Percentiles rank a stretch among this genome's conserved stretches.
phyloP scores from a whole-genome alignment of 2,113 vertebrate genomes.

The Verasper variegatus region DNA sequence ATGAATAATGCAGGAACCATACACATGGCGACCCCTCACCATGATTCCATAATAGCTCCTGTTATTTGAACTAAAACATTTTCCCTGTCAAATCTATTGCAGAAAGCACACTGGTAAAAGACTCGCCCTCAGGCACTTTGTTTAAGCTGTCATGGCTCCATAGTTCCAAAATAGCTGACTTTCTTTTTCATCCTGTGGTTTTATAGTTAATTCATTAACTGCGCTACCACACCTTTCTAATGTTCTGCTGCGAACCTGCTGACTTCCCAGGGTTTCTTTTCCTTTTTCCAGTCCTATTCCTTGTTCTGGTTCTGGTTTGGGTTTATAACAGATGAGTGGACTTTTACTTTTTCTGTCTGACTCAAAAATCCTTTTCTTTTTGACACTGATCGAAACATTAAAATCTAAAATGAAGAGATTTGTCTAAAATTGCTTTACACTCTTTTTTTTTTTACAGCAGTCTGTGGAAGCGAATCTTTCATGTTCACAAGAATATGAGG shows the following conservation, averaged over 20 bases:
- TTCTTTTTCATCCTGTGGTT: slow-evolving; percentile 82
- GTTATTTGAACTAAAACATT: slow-evolving; percentile 98
- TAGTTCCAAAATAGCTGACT: slow-evolving; percentile 88
- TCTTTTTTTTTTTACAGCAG: background rate
- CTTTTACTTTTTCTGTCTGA: slow-evolving; percentile 17
- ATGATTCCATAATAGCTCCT: slow-evolving; percentile 93
- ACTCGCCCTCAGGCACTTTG: slow-evolving; percentile 91
- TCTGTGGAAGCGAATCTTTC: slow-evolving; percentile 14
- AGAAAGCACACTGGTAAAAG: slow-evolving; percentile 88
- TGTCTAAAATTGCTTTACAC: background rate
- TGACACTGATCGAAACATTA: slow-evolving; percentile 3
- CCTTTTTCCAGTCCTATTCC: slow-evolving; percentile 38
- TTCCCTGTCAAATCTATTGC: slow-evolving; percentile 92
- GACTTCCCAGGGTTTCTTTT: slow-evolving; percentile 68
- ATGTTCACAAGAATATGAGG: slow-evolving; percentile 11
- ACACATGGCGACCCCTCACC: slow-evolving; percentile 84
- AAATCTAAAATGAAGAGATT: background rate
- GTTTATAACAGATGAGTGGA: background rate
- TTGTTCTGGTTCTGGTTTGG: slow-evolving; percentile 24
- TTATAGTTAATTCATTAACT: slow-evolving; percentile 89
- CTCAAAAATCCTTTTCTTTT: slow-evolving; percentile 30
- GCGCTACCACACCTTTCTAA: slow-evolving; percentile 87
- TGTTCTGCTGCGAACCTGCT: slow-evolving; percentile 86
- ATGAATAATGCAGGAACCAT: slow-evolving; percentile 93
- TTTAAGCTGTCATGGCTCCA: slow-evolving; percentile 94